phyloP scores from a whole-genome alignment of 2,113 vertebrate genomes.

The Varanus komodoensis region DNA sequence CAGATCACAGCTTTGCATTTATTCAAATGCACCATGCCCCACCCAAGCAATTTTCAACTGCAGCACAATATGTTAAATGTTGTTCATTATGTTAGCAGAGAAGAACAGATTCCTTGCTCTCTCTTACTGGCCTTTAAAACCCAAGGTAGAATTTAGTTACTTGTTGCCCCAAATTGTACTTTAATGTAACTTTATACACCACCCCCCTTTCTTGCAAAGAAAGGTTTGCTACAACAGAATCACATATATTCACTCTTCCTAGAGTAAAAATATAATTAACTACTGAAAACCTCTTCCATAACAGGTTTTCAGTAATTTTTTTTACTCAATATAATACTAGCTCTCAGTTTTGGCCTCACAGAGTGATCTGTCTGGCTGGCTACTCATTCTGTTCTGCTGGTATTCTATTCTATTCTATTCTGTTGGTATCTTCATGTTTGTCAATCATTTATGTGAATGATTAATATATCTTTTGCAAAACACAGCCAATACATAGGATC shows the following conservation, averaged over 20 bases:
- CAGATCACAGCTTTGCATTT: background rate
- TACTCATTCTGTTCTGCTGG: background rate
- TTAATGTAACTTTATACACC: background rate
- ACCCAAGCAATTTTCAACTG: background rate
- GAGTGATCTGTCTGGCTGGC: background rate
- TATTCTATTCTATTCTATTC: background rate
- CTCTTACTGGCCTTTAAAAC: background rate
- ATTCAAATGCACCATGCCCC: background rate
- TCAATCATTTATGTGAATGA: background rate
- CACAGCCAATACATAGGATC: slow-evolving; percentile 25
- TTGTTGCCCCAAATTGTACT: background rate
- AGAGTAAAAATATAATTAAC: background rate
- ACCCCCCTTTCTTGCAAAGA: background rate
- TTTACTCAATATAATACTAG: background rate
- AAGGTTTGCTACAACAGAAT: background rate
- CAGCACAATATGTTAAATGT: background rate
- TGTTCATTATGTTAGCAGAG: background rate
- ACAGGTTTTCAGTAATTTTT: no score
- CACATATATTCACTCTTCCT: background rate
- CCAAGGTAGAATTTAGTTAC: background rate
- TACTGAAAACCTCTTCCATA: background rate
- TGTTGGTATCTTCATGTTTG: background rate
- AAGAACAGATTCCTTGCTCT: background rate
- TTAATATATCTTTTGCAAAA: slow-evolving; percentile 2
- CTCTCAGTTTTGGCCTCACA: background rate